Evolutionary conservation across 2,888 invertebrate species (phyloP).

Genomic region (Tipula vernalis): DNA sequence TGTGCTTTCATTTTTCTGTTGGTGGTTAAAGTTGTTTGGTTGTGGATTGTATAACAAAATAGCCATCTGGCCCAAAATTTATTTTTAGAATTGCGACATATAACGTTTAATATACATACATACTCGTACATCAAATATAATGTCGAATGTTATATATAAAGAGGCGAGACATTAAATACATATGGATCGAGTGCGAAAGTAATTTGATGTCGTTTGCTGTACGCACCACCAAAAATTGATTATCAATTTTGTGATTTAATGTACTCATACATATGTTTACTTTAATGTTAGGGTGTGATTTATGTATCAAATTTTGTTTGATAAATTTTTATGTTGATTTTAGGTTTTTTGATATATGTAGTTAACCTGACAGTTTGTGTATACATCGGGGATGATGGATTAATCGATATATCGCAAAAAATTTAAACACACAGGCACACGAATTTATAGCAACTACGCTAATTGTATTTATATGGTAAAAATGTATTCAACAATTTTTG

Average conservation of each 20-base stretch:
- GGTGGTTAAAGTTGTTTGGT: not conserved
- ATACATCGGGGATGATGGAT: not conserved
- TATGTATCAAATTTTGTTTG: not conserved
- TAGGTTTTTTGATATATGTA: not conserved
- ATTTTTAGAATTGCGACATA: not conserved
- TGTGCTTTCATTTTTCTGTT: not conserved
- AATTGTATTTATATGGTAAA: not conserved
- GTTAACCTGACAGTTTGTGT: not conserved
- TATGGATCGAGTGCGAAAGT: not conserved
- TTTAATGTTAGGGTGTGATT: not conserved
- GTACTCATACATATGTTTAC: not conserved
- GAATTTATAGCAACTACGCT: not conserved
- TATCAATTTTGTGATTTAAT: not conserved
- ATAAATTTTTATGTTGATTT: not conserved
- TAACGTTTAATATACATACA: not conserved
- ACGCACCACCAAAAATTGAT: not conserved
- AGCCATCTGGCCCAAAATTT: not conserved
- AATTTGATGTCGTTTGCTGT: not conserved
- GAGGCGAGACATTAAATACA: not conserved
- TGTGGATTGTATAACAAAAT: not conserved
- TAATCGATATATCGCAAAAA: not conserved
- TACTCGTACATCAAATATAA: not conserved
- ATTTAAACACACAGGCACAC: not conserved
- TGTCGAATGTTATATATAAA: not conserved
- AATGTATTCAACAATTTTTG: not conserved